Base-by-base conservation (phyloP, 2,888 invertebrate species). In the Panzeria rudis region DNA sequence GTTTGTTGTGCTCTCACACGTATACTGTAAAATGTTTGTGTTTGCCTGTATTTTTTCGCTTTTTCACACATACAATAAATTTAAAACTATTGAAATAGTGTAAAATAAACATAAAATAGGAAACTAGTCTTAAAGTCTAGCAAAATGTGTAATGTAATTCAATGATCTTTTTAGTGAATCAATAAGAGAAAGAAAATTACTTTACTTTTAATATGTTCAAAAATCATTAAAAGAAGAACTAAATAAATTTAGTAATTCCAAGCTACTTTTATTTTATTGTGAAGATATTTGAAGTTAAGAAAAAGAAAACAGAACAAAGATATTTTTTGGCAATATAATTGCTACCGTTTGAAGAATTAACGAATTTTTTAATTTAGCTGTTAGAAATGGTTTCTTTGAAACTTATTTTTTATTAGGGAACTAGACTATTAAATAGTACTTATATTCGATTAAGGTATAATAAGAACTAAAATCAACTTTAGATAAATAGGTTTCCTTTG, bases 381-480 rank as follows among this genome's bases (percentile, higher is more conserved):
- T 38, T 52, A 25, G 29, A n/a, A 52, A 59, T 32, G 20, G 59
- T 72, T 72, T 72, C 72, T 35, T 35, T 35, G 47, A 25, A 73
- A 50, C 15, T 29, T 52, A 47, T 62, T 62, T 38, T n/a, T 29
- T 13, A 56, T 68, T 77, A 77, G 68, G 77, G 68, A 77, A 68
- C 3, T 68, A 68, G 38, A 59, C 23, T 68, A 64, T 68, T 47
- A 47, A 77, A 59, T 59, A 76, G 64, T 54, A 47, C 15, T 35
- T 61, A 61, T 35, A 52, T 29, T 29, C 5, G 29, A 29, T 35
- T 25, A n/a, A 64, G 3, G 1, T 35, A 11, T 7, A 35, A n/a
- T 41, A 20, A 11, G 35, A 61, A 17, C 11, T 35, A 0, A 41
- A 71, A 41, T n/a, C 56, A 41, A 29, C 6, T 25, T 17, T 8